A percentile compares a stretch with the other conserved stretches of the same genome.
These are phyloP conservation scores for Clivina fossor DNA, from an alignment of 2,888 invertebrate genomes.

Conservation along the genomic window DNA sequence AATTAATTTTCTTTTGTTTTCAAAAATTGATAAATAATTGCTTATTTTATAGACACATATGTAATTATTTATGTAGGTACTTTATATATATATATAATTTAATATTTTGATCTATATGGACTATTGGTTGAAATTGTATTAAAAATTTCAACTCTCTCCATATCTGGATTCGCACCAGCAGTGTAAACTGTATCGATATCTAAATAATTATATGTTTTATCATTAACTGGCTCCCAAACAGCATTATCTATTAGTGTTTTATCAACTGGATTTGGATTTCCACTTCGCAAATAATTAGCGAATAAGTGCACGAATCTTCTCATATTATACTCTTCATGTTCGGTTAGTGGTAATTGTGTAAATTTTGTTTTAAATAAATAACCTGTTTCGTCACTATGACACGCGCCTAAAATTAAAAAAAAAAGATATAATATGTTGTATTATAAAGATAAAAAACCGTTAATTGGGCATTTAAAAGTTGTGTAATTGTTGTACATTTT, in stretches of 20 bases:
- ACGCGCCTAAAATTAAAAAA: conserved; percentile 48
- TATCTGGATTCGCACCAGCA: conserved; percentile 6
- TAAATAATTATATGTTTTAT: conserved; percentile 2
- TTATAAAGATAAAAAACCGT: too few species aligned
- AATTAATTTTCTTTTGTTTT: too few species aligned
- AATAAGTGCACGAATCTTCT: conserved; percentile 47
- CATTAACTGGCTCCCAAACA: conserved; percentile 43
- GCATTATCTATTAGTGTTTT: conserved; percentile 38
- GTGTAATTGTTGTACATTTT: too few species aligned
- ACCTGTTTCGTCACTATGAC: conserved; percentile 47
- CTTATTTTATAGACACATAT: too few species aligned
- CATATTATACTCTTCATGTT: conserved; percentile 45
- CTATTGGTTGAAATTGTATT: conserved; percentile 8
- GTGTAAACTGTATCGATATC: conserved; percentile 21
- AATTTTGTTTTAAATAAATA: conserved; percentile 43
- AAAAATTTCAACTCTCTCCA: conserved; percentile 23
- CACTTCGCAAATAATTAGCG: conserved; percentile 48
- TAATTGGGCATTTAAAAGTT: too few species aligned
- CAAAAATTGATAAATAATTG: too few species aligned
- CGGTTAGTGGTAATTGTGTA: too few species aligned
- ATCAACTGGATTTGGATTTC: conserved; percentile 47
- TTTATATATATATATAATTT: too few species aligned
- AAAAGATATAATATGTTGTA: too few species aligned
- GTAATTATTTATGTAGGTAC: too few species aligned
- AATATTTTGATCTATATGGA: too few species aligned